Percentiles rank a stretch among this genome's conserved stretches.
Conservation (phyloP, 2,888 invertebrate genomes). For the Dasypogon diadema region DNA sequence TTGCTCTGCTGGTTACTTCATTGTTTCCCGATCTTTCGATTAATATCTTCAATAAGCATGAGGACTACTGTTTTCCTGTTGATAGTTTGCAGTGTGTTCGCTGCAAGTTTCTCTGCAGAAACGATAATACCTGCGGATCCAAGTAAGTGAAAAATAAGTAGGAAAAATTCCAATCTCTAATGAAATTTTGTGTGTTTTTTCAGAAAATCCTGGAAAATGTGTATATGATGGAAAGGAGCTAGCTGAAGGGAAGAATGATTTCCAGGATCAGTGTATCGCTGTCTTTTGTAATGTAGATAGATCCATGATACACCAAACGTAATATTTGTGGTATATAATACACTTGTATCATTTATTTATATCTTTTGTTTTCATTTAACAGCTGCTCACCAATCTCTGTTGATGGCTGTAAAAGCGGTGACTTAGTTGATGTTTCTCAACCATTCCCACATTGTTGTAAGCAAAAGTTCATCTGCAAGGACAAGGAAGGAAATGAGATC, state of each 20-base stretch:
- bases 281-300: neutral
- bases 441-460: conserved; percentile 11
- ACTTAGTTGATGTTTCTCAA: neutral
- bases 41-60: too few relatives aligned
- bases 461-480: neutral
- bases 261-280: neutral
- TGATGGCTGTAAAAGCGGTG: neutral
- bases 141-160: neutral
- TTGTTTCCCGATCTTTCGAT: too few relatives aligned
- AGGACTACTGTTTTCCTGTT: too few relatives aligned
- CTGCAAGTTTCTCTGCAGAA: neutral
- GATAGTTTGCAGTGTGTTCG: neutral
- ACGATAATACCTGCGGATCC: neutral
- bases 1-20: too few relatives aligned
- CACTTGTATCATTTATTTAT: too few relatives aligned
- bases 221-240: neutral
- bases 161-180: too few relatives aligned
- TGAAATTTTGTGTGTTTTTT: neutral
- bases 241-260: neutral
- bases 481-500: neutral
- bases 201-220: conserved; percentile 17
- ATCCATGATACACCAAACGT: neutral
- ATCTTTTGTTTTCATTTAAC: neutral
- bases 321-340: too few relatives aligned
- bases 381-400: neutral